Conservation (phyloP, 2,888 invertebrate species). For the Digitonthophagus gazella region DNA sequence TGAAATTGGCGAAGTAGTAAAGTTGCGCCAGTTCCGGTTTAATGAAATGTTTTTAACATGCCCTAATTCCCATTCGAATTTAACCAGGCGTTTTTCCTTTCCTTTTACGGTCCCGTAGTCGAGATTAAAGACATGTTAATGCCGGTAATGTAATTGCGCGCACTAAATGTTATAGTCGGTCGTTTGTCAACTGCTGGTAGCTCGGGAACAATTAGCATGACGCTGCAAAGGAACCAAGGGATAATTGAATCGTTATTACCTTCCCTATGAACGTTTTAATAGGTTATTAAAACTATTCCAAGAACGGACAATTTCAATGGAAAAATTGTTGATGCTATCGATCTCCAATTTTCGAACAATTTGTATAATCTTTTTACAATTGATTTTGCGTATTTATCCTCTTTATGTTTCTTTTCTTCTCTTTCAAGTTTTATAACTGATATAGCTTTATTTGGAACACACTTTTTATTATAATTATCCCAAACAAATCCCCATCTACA, state of each 20-base stretch:
- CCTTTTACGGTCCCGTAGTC: background rate
- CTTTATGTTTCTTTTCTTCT: constrained; percentile 19
- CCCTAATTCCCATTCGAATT: background rate
- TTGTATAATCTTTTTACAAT: constrained; percentile 20
- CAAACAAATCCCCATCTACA: constrained; percentile 55
- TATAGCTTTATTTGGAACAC: constrained; percentile 40
- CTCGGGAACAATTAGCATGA: background rate
- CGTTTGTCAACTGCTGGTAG: background rate
- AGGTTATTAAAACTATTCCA: background rate
- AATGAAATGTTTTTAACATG: background rate
- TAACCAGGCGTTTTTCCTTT: background rate
- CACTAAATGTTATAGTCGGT: background rate
- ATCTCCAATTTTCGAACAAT: constrained; percentile 16
- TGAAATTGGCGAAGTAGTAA: background rate
- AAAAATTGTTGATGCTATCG: background rate
- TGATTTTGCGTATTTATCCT: constrained; percentile 22
- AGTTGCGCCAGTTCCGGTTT: too few relatives aligned
- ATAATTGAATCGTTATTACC: background rate
- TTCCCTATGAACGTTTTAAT: background rate
- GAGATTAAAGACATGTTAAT: background rate
- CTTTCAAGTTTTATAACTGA: constrained; percentile 38
- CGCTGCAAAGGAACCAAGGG: background rate
- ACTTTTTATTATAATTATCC: constrained; percentile 37
- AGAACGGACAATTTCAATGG: background rate
- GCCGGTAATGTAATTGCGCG: background rate